Conservation (phyloP, 2,888 invertebrate species). For the Acronicta alni region DNA sequence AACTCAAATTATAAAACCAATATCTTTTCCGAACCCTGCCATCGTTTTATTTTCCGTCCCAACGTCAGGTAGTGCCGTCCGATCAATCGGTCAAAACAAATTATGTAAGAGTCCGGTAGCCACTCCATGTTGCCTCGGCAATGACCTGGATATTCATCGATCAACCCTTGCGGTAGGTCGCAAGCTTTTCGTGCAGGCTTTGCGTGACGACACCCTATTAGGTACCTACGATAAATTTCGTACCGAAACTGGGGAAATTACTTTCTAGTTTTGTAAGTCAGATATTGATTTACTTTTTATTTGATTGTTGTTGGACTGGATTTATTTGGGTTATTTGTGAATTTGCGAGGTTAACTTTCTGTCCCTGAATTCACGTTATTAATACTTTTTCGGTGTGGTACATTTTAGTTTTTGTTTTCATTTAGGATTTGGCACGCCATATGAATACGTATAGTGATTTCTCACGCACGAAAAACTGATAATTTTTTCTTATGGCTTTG, state of each 20-base stretch:
- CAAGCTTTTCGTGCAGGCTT: slow-evolving; percentile 54
- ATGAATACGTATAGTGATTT: too few relatives aligned
- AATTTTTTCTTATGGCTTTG: too few relatives aligned
- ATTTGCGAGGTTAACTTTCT: slow-evolving; percentile 8
- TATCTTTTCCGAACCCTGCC: slow-evolving; percentile 3
- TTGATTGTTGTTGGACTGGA: slow-evolving; percentile 7
- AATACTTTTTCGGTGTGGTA: too few relatives aligned
- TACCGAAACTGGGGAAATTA: slow-evolving; percentile 19
- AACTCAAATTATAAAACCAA: slow-evolving; percentile 15
- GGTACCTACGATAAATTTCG: slow-evolving; percentile 32
- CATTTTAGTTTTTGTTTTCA: too few relatives aligned
- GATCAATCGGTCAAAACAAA: slow-evolving; percentile 46
- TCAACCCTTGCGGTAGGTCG: slow-evolving; percentile 76
- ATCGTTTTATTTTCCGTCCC: slow-evolving; percentile 19
- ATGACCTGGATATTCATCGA: slow-evolving; percentile 75
- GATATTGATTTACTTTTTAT: slow-evolving; percentile 43
- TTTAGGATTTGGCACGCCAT: too few relatives aligned
- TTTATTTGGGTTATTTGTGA: neutral
- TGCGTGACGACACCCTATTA: slow-evolving; percentile 59
- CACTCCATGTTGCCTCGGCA: slow-evolving; percentile 56
- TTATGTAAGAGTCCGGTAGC: slow-evolving; percentile 30
- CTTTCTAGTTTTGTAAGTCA: slow-evolving; percentile 21
- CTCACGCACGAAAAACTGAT: too few relatives aligned
- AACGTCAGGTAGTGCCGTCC: slow-evolving; percentile 18
- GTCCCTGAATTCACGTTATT: neutral